These are phyloP conservation scores for Hystrix brachyura DNA, from an alignment of 2,113 vertebrate species.

Conservation along the genomic window DNA sequence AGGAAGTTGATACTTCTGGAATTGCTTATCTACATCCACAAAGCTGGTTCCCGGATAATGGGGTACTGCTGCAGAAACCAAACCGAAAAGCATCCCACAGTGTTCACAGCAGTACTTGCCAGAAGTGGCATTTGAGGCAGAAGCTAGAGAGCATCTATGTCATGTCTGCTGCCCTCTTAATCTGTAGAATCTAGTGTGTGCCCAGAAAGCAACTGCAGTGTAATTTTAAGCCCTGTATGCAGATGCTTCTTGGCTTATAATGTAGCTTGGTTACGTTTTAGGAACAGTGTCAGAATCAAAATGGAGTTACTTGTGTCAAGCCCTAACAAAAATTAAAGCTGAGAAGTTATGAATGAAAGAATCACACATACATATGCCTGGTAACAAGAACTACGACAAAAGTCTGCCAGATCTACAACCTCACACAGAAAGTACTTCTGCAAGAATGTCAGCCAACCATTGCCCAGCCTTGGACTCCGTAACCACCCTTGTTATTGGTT, in stretches of 20 bases:
- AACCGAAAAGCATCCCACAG: not conserved
- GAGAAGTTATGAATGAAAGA: not conserved
- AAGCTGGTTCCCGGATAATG: not conserved
- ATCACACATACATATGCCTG: not conserved
- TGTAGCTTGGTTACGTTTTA: not conserved
- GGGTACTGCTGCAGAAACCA: not conserved
- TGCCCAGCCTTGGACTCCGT: not conserved
- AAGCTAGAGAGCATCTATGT: not conserved
- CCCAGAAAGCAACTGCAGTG: not conserved
- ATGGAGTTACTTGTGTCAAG: not conserved
- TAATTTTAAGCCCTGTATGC: not conserved
- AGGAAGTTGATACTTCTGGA: not conserved
- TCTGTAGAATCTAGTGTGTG: not conserved
- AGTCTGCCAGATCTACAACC: not conserved
- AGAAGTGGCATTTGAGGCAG: not conserved
- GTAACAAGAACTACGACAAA: not conserved
- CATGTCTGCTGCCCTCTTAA: not conserved
- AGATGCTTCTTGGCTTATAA: not conserved
- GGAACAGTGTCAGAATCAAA: not conserved
- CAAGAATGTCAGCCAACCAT: not conserved
- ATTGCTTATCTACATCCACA: not conserved
- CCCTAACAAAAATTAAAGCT: not conserved
- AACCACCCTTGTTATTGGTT: not conserved
- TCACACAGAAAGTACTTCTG: not conserved
- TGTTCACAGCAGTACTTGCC: accelerated